A percentile compares a stretch with the other conserved stretches of the same genome.
phyloP scores from a whole-genome alignment of 2,888 invertebrate genomes.

The Myathropa florea region DNA sequence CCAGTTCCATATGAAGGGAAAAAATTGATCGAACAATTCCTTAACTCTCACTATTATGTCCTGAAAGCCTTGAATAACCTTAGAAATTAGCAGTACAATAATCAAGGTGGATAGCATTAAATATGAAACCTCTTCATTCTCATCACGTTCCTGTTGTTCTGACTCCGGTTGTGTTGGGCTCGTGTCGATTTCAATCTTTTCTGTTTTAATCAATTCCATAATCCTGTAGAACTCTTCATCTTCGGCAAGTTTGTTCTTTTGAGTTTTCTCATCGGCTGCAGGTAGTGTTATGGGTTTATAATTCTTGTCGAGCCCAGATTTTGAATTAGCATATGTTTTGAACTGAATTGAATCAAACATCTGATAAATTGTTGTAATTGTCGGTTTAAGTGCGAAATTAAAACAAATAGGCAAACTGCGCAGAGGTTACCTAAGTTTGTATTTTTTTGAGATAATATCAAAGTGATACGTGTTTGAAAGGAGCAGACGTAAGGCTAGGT shows the following conservation, averaged over 20 bases:
- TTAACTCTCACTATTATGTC: constrained; percentile 33
- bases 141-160: background rate
- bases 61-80: constrained; percentile 37
- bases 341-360: constrained; percentile 41
- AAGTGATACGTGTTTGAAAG: no score
- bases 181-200: constrained; percentile 7
- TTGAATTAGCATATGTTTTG: constrained; percentile 13
- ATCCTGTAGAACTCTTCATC: constrained; percentile 60
- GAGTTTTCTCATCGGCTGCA: background rate
- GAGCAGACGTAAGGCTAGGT: no score
- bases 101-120: constrained; percentile 26
- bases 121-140: constrained; percentile 18
- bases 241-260: constrained; percentile 5
- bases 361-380: background rate
- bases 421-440: background rate
- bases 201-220: constrained; percentile 53
- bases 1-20: constrained; percentile 60
- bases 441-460: no score
- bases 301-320: background rate
- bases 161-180: background rate
- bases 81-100: background rate
- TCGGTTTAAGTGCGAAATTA: background rate
- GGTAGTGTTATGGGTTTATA: background rate
- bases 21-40: constrained; percentile 44
- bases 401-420: background rate